These are phyloP conservation scores for Sarcophaga peregrina DNA, from an alignment of 1,140 invertebrate species.

Conservation along the genomic window DNA sequence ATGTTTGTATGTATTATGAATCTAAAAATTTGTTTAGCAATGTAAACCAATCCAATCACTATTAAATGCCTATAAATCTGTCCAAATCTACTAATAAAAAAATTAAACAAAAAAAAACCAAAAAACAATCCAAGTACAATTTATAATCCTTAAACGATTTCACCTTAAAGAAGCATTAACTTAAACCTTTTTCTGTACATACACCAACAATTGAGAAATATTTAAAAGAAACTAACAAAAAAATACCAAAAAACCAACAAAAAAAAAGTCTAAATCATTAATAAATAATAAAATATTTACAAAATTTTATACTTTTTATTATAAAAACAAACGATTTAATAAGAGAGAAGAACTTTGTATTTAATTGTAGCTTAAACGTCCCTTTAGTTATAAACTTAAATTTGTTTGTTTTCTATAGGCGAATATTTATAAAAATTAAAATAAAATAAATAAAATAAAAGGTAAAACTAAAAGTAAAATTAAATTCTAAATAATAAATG, in stretches of 20 bases:
- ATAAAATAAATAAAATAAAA: background rate
- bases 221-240: background rate
- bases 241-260: background rate
- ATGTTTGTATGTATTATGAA: too few species aligned
- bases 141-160: conserved; percentile 21
- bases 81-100: too few species aligned
- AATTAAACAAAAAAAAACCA: too few species aligned
- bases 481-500: too few species aligned
- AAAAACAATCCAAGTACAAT: conserved; percentile 14
- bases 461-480: too few species aligned
- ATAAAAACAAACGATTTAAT: background rate
- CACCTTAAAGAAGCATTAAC: background rate
- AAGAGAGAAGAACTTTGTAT: background rate
- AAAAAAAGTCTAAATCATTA: background rate
- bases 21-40: too few species aligned
- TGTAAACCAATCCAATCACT: too few species aligned
- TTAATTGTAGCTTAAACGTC: background rate
- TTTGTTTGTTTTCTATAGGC: background rate
- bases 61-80: too few species aligned
- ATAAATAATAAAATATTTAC: background rate
- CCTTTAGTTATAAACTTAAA: background rate
- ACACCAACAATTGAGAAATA: background rate
- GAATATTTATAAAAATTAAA: background rate
- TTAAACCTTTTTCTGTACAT: background rate
- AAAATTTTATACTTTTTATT: conserved; percentile 23